Conservation (phyloP, 2,888 invertebrate genomes). For the Nebria brevicollis region DNA sequence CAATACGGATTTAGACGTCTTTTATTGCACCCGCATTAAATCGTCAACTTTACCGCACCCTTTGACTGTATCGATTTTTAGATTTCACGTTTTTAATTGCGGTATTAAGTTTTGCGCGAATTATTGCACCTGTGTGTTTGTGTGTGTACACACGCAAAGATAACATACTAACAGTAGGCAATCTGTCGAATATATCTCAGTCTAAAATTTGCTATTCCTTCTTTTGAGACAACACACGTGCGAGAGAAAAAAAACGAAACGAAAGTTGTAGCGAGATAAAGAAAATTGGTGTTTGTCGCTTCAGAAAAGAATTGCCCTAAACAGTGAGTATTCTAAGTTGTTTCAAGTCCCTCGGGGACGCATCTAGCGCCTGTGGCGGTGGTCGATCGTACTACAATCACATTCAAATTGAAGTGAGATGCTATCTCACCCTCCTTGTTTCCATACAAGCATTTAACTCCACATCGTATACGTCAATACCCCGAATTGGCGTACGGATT, state of each 20-base stretch:
- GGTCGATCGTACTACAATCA: conserved; percentile 42
- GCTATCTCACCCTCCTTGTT: conserved; percentile 26
- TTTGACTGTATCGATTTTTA: neutral
- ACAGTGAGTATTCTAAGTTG: conserved; percentile 3
- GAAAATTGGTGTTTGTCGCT: conserved; percentile 60
- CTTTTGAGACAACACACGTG: neutral
- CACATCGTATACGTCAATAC: neutral
- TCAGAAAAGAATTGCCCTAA: conserved; percentile 44
- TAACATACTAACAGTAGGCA: too few relatives aligned
- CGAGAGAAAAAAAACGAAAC: conserved; percentile 27
- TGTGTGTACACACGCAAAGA: too few relatives aligned
- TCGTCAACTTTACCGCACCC: neutral
- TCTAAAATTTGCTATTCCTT: neutral
- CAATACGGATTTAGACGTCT: conserved; percentile 47
- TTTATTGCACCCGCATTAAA: conserved; percentile 4
- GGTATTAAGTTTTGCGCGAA: neutral
- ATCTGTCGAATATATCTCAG: neutral
- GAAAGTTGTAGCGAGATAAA: conserved; percentile 57
- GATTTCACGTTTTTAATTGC: conserved; percentile 38
- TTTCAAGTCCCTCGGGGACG: neutral
- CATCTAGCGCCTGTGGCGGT: conserved; percentile 5
- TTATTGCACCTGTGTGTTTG: neutral
- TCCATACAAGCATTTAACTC: conserved; percentile 10
- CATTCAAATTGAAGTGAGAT: conserved; percentile 46
- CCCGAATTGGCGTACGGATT: neutral